Percentiles rank a stretch among this genome's conserved stretches.
Evolutionary conservation across 2,113 vertebrate genomes (phyloP).

Genomic region (Malurus alboscapulatus): DNA sequence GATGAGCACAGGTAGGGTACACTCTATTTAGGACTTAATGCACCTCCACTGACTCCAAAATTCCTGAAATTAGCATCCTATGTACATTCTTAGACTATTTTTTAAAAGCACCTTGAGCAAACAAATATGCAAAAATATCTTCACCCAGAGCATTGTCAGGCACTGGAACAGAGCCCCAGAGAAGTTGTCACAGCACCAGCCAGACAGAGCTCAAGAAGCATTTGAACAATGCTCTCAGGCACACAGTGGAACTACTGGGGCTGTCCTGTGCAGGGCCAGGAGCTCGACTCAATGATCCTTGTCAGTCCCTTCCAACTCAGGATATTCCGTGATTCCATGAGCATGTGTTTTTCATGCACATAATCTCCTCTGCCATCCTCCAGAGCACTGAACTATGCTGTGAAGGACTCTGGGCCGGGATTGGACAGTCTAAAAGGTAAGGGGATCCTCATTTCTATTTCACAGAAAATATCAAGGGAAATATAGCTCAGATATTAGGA

Average conservation of each 20-base stretch:
- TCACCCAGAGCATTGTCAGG: fast-evolving
- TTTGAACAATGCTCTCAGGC: background rate
- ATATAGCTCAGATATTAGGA: no score
- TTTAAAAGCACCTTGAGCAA: background rate
- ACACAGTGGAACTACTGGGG: background rate
- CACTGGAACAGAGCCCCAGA: background rate
- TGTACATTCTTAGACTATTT: background rate
- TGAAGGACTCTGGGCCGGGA: background rate
- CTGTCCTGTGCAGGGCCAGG: background rate
- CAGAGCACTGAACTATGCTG: fast-evolving
- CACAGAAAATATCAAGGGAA: background rate
- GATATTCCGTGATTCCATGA: background rate
- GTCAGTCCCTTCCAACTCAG: background rate
- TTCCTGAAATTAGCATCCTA: background rate
- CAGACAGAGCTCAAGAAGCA: background rate
- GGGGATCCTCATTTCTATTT: background rate
- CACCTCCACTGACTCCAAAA: background rate
- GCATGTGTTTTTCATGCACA: background rate
- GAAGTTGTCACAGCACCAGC: background rate
- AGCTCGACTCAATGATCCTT: background rate
- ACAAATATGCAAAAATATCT: background rate
- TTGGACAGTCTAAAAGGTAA: background rate
- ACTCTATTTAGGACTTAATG: background rate
- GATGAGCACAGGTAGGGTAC: background rate
- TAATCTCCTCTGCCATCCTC: background rate